phyloP scores from a whole-genome alignment of 2,113 vertebrate species.

The Trematomus loennbergii region DNA sequence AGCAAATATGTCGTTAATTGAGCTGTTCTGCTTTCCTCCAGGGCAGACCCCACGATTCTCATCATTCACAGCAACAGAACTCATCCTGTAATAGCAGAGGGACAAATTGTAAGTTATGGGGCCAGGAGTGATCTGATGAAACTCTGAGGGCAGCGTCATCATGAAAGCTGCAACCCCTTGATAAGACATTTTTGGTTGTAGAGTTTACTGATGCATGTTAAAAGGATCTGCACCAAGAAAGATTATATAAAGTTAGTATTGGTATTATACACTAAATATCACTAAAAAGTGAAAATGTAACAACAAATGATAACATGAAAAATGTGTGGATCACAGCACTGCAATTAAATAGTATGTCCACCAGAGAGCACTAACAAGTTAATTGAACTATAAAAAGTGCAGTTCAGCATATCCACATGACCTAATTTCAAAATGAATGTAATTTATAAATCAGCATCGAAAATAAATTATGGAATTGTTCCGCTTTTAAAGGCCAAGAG shows the following conservation, averaged over 20 bases:
- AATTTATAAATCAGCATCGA: neutral
- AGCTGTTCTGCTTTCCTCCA: conserved; percentile 67
- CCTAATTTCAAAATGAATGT: neutral
- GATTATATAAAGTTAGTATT: neutral
- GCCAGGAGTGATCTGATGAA: neutral
- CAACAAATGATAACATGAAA: neutral
- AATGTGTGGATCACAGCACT: neutral
- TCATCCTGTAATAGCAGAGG: conserved; percentile 87
- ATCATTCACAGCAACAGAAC: conserved; percentile 84
- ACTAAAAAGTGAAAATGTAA: neutral
- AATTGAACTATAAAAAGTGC: neutral
- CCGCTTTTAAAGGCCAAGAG: neutral
- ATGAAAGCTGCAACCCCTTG: conserved; percentile 63
- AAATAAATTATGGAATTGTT: neutral
- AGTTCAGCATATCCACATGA: neutral
- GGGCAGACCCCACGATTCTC: conserved; percentile 82
- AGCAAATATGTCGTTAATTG: conserved; percentile 82
- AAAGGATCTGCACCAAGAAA: neutral
- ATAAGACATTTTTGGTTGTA: conserved; percentile 67
- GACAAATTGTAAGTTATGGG: neutral
- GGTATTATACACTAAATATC: no score
- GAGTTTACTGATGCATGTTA: neutral
- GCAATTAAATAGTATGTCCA: conserved; percentile 32
- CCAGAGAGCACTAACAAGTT: conserved; percentile 12
- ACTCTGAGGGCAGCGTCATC: neutral